Conservation (phyloP, 2,113 vertebrate species). For the Empidonax alnorum region DNA sequence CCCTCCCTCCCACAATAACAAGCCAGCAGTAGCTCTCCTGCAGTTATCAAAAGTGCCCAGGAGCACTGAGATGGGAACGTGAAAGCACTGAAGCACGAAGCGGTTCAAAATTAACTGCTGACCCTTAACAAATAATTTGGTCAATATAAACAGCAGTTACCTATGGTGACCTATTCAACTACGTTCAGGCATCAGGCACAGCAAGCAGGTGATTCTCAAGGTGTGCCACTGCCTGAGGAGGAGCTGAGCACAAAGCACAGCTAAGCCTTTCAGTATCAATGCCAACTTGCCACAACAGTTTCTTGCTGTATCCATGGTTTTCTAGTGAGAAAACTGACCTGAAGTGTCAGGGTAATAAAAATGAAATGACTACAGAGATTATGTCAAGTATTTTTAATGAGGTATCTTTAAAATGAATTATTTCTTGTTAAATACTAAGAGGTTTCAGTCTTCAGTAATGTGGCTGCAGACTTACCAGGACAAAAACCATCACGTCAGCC, state of each 20-base stretch:
- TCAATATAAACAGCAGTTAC: background rate
- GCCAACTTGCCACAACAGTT: background rate
- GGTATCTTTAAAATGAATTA: background rate
- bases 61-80: rapidly evolving
- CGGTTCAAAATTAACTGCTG: background rate
- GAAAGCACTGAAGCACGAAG: background rate
- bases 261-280: background rate
- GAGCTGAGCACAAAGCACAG: background rate
- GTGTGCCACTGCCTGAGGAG: background rate
- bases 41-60: background rate
- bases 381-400: background rate
- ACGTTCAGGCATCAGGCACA: rapidly evolving
- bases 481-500: background rate
- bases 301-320: background rate
- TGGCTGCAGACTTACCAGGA: background rate
- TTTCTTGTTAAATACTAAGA: background rate
- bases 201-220: background rate
- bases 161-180: background rate
- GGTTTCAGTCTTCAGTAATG: background rate
- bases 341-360: background rate
- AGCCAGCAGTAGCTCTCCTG: rapidly evolving
- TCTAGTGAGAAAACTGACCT: background rate
- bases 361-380: background rate
- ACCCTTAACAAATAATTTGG: background rate
- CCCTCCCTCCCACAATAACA: background rate